These are phyloP conservation scores for Sandelia bainsii DNA, from an alignment of 2,797 vertebrate species.

Conservation along the genomic window DNA sequence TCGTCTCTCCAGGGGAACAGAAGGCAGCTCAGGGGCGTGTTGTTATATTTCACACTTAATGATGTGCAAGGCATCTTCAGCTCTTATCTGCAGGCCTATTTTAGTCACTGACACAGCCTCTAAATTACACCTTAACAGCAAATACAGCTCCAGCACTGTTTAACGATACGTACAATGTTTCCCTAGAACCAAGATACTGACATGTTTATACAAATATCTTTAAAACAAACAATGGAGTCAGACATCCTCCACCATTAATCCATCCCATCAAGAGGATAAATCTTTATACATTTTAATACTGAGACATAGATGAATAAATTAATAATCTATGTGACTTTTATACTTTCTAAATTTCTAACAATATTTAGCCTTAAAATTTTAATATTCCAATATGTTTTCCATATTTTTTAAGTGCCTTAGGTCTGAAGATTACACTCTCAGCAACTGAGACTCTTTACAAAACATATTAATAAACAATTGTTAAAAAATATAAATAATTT, in stretches of 20 bases:
- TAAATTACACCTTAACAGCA: constrained; percentile 71
- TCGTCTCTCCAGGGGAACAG: constrained; percentile 74
- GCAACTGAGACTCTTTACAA: background rate
- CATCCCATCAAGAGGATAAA: background rate
- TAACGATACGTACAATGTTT: constrained; percentile 61
- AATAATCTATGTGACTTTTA: background rate
- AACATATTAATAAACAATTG: background rate
- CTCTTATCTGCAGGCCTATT: constrained; percentile 79
- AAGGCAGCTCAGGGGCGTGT: constrained; percentile 76
- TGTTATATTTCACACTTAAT: constrained; percentile 86
- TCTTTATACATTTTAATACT: background rate
- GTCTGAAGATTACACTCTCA: background rate
- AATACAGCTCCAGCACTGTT: constrained; percentile 46
- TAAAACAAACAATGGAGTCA: background rate
- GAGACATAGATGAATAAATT: background rate
- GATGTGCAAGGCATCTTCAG: constrained; percentile 78
- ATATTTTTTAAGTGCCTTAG: too few relatives aligned
- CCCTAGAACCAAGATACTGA: constrained; percentile 26
- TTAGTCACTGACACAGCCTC: constrained; percentile 70
- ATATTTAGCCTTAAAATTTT: background rate
- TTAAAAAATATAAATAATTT: too few relatives aligned
- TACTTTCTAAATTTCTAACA: background rate
- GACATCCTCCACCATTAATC: background rate
- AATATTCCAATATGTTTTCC: background rate
- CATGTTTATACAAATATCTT: constrained; percentile 20